Evolutionary conservation across 1,140 invertebrate genomes (phyloP).

Genomic region (Phortica variegata): DNA sequence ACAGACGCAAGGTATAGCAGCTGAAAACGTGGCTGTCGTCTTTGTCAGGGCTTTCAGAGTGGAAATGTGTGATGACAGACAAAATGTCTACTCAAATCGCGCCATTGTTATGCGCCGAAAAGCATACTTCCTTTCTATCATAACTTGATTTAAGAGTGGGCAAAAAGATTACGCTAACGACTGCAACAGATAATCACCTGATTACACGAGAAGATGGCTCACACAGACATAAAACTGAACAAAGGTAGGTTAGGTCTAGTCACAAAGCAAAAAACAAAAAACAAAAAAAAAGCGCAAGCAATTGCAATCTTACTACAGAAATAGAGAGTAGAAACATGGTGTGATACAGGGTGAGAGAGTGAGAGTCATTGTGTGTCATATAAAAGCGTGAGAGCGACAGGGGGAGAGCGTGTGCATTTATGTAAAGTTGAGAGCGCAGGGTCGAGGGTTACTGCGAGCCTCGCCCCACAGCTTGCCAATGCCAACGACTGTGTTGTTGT

Average conservation of each 20-base stretch:
- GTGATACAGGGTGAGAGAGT: slow-evolving; percentile 3
- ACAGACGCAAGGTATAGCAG: too few relatives aligned
- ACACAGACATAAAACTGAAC: slow-evolving; percentile 4
- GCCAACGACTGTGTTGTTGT: too few relatives aligned
- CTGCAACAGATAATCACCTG: slow-evolving; percentile 54
- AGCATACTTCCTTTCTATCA: slow-evolving; percentile 16
- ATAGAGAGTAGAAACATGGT: slow-evolving; percentile 2
- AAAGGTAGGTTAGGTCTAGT: slow-evolving; percentile 51
- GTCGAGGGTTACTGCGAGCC: too few relatives aligned
- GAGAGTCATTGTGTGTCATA: slow-evolving; percentile 1
- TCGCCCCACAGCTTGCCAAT: too few relatives aligned
- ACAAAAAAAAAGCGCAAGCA: too few relatives aligned
- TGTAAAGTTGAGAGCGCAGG: too few relatives aligned
- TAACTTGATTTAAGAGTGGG: slow-evolving; percentile 10
- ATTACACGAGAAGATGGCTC: slow-evolving; percentile 30
- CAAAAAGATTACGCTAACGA: slow-evolving; percentile 47
- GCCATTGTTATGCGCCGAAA: slow-evolving; percentile 9
- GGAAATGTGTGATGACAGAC: too few relatives aligned
- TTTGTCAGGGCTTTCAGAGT: too few relatives aligned
- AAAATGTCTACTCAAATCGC: too few relatives aligned
- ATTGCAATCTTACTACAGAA: too few relatives aligned
- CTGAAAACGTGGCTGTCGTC: too few relatives aligned
- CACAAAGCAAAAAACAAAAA: too few relatives aligned
- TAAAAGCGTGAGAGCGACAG: not conserved
- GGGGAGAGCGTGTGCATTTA: slow-evolving; percentile 30